Base-by-base conservation (phyloP, 2,113 vertebrate species). In the Protobothrops flavoviridis region DNA sequence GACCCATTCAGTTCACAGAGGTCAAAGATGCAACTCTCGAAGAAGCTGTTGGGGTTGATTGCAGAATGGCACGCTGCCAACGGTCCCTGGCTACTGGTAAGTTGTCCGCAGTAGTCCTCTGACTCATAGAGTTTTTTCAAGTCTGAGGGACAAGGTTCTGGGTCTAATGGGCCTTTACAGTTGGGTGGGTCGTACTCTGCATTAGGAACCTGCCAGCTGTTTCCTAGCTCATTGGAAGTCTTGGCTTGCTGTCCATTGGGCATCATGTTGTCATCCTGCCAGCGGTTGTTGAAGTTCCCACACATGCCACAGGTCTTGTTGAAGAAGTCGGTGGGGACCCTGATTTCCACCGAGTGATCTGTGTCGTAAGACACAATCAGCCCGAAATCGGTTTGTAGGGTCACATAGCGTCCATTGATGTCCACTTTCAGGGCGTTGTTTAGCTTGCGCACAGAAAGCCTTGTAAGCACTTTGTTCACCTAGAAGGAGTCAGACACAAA, bases 241-340 rank as follows among this genome's bases (percentile, higher is more conserved):
- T 92, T 6, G 0, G 97, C 97, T 86, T 93, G 94, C 89, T 96
- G 95, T 33, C 97, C 97, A 0, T 97, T 92, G 0, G 97, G 95
- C 95, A 95, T 97, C 90, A 53, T 95, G 93, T 96, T 96, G 53
- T 99, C 98, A 20, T 99, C 98, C 12, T 95, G 95, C 53, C 5
- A 64, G n/a, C 86, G 29, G 74, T 89, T 90, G 96, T 98, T 98
- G 91, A 98, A 98, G 96, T 98, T 98, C 45, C 98, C 98, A n/a
- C 98, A 99, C 95, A 99, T 97, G 92, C 98, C 98, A 4, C 98
- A 99, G 45, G 98, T 96, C 94, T 96, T 93, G 95, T 97, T 93
- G 45, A 97, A 97, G 94, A 98, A 98, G 39, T 45, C 33, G 17
- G 95, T 95, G 23, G 98, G 98, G 85, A 98, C 93, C 56, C 90